phyloP scores from a whole-genome alignment of 2,797 vertebrate species.

The Alca torda region DNA sequence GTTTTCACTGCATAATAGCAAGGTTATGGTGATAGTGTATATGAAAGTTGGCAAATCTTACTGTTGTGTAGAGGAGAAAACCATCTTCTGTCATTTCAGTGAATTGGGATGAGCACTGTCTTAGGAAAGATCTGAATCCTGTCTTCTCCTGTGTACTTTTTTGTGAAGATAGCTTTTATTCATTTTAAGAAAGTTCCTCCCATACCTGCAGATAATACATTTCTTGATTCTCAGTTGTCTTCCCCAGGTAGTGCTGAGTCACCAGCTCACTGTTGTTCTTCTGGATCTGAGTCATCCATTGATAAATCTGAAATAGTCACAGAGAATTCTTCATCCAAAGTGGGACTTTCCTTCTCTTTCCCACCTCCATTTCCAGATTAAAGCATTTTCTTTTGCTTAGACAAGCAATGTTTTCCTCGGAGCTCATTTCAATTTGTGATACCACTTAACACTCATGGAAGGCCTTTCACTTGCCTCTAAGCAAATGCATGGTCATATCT shows the following conservation, averaged over 20 bases:
- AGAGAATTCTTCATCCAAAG: not conserved
- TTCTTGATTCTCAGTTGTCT: conserved; percentile 48
- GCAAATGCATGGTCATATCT: not conserved
- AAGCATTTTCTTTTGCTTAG: not conserved
- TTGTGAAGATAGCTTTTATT: not conserved
- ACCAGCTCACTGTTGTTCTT: conserved; percentile 57
- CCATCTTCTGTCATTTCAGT: not conserved
- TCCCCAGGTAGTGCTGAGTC: conserved; percentile 63
- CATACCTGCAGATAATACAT: conserved; percentile 73
- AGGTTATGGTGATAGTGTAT: not conserved
- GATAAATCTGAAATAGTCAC: conserved; percentile 69
- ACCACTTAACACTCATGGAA: not conserved
- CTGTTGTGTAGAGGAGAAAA: not conserved
- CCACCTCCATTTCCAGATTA: not conserved
- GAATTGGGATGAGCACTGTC: not conserved
- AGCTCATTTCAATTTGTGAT: not conserved
- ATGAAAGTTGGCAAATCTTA: not conserved
- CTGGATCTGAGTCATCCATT: conserved; percentile 70
- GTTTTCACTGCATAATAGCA: not conserved
- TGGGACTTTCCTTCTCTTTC: not conserved
- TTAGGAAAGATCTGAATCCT: conserved; percentile 1
- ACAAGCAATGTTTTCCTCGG: not conserved
- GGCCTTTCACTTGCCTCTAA: not conserved
- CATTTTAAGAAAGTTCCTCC: not conserved
- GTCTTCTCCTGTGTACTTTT: not conserved